Percentiles rank a stretch among this genome's conserved stretches.
phyloP scores from a whole-genome alignment of 1,140 invertebrate genomes.

The Lordiphosa collinella region DNA sequence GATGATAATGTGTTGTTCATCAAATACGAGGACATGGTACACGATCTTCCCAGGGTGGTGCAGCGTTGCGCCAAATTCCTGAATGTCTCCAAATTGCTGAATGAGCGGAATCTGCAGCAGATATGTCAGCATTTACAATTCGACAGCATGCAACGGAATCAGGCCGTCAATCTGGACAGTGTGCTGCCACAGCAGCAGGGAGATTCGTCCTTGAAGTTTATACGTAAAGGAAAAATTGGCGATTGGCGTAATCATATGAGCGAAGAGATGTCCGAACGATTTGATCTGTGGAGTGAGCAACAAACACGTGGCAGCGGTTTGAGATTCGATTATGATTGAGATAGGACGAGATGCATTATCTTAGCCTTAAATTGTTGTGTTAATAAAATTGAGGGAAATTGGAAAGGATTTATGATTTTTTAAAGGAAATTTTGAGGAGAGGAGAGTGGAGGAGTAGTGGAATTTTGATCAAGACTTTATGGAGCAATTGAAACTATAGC shows the following conservation, averaged over 20 bases:
- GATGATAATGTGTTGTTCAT: constrained; percentile 89
- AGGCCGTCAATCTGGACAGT: constrained; percentile 86
- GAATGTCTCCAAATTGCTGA: constrained; percentile 82
- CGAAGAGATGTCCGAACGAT: constrained; percentile 84
- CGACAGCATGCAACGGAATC: constrained; percentile 89
- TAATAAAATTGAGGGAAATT: background rate
- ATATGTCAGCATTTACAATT: constrained; percentile 89
- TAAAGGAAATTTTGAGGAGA: too few relatives aligned
- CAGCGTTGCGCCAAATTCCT: constrained; percentile 87
- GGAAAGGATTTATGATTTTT: too few relatives aligned
- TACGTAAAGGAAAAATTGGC: constrained; percentile 90
- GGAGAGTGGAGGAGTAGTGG: too few relatives aligned
- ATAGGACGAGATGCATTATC: background rate
- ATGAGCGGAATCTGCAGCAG: constrained; percentile 83
- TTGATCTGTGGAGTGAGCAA: constrained; percentile 88
- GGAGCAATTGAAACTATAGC: too few relatives aligned
- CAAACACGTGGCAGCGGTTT: constrained; percentile 85
- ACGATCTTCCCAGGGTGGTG: constrained; percentile 84
- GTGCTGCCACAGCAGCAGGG: constrained; percentile 79
- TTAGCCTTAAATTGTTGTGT: background rate
- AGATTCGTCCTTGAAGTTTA: constrained; percentile 83
- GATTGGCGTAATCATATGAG: constrained; percentile 92
- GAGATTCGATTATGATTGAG: constrained; percentile 81
- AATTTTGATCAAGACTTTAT: too few relatives aligned
- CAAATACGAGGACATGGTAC: constrained; percentile 93